Evolutionary conservation across 2,797 vertebrate genomes (phyloP), one percentile per base, ranked within the genome.

Genomic region (Urosaurus nigricauda): DNA sequence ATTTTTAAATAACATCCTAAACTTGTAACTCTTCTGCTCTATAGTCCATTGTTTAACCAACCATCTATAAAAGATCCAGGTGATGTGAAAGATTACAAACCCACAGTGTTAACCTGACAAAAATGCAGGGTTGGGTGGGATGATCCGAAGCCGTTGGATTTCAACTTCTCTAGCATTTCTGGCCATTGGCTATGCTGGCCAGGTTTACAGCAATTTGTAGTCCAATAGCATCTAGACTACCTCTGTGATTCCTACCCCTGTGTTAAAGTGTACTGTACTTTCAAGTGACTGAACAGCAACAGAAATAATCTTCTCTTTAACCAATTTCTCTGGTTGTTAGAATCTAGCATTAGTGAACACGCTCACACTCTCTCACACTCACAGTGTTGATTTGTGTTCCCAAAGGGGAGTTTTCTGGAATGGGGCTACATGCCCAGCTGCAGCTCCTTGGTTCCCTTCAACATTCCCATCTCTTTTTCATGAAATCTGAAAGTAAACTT

Each of bases 11-110:
- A 78, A 21, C 19, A 80, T 2, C 14, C 32, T 3, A 37, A 40
- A 51, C 3, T 53, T 47, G 29, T 56, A 37, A 53, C n/a, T 29
- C 35, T 71, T 12, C 16, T 24, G 2, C 58, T 81, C 35, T 60
- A 29, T 8, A 43, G 51, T 26, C 78, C 37, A 73, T 73, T 81
- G 51, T 58, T 73, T 68, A 73, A 5, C 5, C 43, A 81, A 43
- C 56, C 79, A 74, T 35, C 51, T 84, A 58, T 73, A 87, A 81
- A 84, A 87, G 16, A 21, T 40, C 63, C 17, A 63, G 53, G 51
- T 56, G 35, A 29, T 40, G 43, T 40, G n/a, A 73, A 87, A 71
- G 79, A 53, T 68, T 43, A 6, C 53, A 82, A n/a, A 74, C 29
- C 71, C 73, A 74, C 68, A 71, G 26, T 68, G 63, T n/a, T 68